A percentile compares a stretch with the other conserved stretches of the same genome.
phyloP scores from a whole-genome alignment of 2,888 invertebrate genomes.

The Malacosoma neustria region DNA sequence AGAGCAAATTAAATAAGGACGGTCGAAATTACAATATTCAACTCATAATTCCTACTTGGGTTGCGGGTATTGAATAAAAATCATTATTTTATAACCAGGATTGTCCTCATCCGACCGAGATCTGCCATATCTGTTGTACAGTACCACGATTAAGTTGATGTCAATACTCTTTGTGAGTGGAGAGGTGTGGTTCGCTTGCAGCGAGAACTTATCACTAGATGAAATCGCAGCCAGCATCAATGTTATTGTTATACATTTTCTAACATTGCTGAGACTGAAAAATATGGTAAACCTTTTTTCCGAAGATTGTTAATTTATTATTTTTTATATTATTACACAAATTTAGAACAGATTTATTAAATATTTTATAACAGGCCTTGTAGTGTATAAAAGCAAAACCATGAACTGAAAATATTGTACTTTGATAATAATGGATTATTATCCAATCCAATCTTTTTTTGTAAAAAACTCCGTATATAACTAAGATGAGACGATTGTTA shows the following conservation, averaged over 20 bases:
- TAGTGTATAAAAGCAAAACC: too few species aligned
- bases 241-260: conserved; percentile 36
- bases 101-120: conserved; percentile 30
- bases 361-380: too few species aligned
- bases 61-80: too few species aligned
- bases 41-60: too few species aligned
- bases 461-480: too few species aligned
- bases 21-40: too few species aligned
- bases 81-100: conserved; percentile 24
- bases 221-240: conserved; percentile 38
- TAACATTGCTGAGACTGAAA: conserved; percentile 37
- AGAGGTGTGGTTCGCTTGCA: conserved; percentile 37
- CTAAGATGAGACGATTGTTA: too few species aligned
- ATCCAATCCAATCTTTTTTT: too few species aligned
- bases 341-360: too few species aligned
- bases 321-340: background rate
- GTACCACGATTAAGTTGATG: conserved; percentile 22
- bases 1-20: too few species aligned
- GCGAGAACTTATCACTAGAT: conserved; percentile 29
- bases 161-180: conserved; percentile 23
- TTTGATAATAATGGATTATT: too few species aligned
- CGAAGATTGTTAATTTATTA: background rate
- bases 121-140: conserved; percentile 32
- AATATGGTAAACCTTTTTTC: conserved; percentile 34
- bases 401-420: too few species aligned